Conservation (phyloP, 2,888 invertebrate genomes). For the Pristionchus arcanus region DNA sequence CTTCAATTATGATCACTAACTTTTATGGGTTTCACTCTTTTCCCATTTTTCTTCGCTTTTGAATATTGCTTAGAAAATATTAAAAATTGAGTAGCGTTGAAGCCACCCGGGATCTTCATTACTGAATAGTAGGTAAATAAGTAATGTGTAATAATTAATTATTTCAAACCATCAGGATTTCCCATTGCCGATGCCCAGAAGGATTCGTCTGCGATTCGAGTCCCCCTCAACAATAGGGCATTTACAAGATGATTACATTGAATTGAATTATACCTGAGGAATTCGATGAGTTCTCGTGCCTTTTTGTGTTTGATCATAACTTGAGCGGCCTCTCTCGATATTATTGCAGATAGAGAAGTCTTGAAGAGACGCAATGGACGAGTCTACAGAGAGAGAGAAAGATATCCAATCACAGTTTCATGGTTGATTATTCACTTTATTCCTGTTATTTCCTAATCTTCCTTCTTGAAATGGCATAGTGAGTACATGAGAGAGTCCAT, state of each 20-base stretch:
- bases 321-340: slow-evolving; percentile 28
- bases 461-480: slow-evolving; percentile 7
- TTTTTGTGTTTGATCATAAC: slow-evolving; percentile 9
- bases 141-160: neutral
- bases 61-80: neutral
- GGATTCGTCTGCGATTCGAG: slow-evolving; percentile 42
- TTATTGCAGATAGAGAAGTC: slow-evolving; percentile 44
- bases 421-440: neutral
- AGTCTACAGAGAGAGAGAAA: neutral
- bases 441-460: slow-evolving; percentile 1
- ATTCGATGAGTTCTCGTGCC: slow-evolving; percentile 6
- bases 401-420: neutral
- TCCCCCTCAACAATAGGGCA: neutral
- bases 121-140: neutral
- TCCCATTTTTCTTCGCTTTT: neutral
- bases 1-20: neutral
- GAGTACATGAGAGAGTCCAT: slow-evolving; percentile 23
- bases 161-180: slow-evolving; percentile 21
- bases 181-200: slow-evolving; percentile 48
- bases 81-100: neutral
- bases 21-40: neutral
- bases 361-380: slow-evolving; percentile 18
- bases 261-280: neutral
- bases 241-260: neutral
- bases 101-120: neutral